Base-by-base conservation (phyloP, 2,113 vertebrate species). In the Donacobius atricapilla region DNA sequence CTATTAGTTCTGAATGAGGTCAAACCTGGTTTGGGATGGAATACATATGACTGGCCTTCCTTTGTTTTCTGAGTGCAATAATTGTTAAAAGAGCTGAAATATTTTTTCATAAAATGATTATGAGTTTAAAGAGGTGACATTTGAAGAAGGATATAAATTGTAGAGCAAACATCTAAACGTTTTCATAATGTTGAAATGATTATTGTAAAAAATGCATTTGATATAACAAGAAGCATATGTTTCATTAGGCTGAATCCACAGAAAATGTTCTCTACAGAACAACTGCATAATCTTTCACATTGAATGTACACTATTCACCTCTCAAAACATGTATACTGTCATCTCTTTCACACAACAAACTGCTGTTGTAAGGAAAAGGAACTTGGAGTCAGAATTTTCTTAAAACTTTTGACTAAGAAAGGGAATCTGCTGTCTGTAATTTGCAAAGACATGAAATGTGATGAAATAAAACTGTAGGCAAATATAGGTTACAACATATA, bases 181-280 rank as follows among this genome's bases (percentile, higher is more conserved):
- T 97, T 96, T 95, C 79, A 70, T 93, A 96, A 96, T 90, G 91
- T 61, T 96, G 95, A 97, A 96, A 88, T 77, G 50, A 93, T 93
- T 96, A 96, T 60, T 96, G 82, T 91, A 96, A 95, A 96, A 96
- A 83, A 96, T 96, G 91, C 91, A 94, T 96, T 93, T 77, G 84
- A 77, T 91, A 86, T 96, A 97, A 97, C 93, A 96, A 69, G 75
- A 96, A 97, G 90, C 95, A 97, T 72, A 96, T 96, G 96, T 97
- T 93, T 96, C 82, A 94, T 96, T 91, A 95, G 87, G 91, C 84
- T 96, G 93, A 91, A 85, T 87, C 81, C 84, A 93, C 82, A 95
- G 66, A 94, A 94, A 96, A 94, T 58, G 30, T 91, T 94, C 90
- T 96, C 58, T 83, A 14, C 53, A 93, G 91, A 94, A 33, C 42